Conservation (phyloP, 2,113 vertebrate species). For the Leucoraja erinaceus region DNA sequence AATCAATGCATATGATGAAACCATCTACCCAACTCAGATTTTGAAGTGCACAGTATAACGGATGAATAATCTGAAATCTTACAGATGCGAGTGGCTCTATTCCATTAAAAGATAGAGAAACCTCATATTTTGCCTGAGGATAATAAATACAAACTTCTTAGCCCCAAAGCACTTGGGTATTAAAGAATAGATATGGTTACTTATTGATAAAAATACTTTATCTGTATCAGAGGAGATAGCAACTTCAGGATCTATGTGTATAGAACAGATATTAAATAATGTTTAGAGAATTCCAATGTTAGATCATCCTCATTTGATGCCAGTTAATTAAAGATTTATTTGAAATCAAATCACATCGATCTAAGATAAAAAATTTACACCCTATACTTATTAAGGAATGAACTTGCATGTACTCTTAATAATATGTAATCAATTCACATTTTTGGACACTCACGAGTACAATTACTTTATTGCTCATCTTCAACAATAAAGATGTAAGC, state of each 20-base stretch:
- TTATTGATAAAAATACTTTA: conserved; percentile 8
- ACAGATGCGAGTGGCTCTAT: neutral
- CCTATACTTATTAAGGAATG: neutral
- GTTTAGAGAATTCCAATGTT: conserved; percentile 4
- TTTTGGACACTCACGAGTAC: neutral
- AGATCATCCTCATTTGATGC: neutral
- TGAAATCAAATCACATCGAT: neutral
- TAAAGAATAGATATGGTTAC: neutral
- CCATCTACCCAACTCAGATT: neutral
- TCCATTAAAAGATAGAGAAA: neutral
- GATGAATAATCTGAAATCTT: neutral
- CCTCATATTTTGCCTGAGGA: neutral
- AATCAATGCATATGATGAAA: neutral
- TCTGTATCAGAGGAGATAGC: conserved; percentile 11
- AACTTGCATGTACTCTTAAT: neutral
- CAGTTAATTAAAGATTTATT: conserved; percentile 20
- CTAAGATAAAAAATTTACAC: conserved; percentile 9
- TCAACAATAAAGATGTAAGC: neutral
- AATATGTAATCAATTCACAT: neutral
- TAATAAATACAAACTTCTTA: neutral
- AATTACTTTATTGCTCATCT: neutral
- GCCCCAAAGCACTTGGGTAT: neutral
- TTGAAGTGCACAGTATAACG: neutral
- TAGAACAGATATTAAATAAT: conserved; percentile 7
- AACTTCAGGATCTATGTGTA: neutral